Percentiles rank a stretch among this genome's conserved stretches.
Conservation (phyloP, 1,140 invertebrate species). For the Bombus waltoni region DNA sequence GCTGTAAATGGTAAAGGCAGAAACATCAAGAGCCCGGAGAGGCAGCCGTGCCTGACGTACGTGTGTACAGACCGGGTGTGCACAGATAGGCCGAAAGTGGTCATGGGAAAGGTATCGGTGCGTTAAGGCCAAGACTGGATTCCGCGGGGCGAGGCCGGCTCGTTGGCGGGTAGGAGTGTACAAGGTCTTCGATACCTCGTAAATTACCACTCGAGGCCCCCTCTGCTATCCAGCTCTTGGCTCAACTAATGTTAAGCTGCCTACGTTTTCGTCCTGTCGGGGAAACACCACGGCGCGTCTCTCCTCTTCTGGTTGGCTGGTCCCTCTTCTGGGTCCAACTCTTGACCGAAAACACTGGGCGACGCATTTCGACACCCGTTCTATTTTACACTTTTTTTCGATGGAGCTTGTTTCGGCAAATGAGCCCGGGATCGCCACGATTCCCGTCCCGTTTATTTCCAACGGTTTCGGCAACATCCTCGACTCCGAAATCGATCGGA, state of each 20-base stretch:
- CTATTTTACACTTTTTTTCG: constrained; percentile 48
- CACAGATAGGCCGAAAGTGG: constrained; percentile 70
- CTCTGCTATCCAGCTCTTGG: constrained; percentile 59
- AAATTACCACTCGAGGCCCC: constrained; percentile 77
- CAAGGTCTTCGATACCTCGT: constrained; percentile 83
- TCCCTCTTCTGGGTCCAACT: background rate
- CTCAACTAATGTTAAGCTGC: constrained; percentile 61
- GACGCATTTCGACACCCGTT: constrained; percentile 37
- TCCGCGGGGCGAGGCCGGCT: constrained; percentile 73
- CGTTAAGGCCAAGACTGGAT: constrained; percentile 76
- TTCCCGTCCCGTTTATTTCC: constrained; percentile 26
- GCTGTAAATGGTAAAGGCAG: constrained; percentile 74
- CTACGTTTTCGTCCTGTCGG: constrained; percentile 66
- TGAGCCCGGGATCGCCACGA: constrained; percentile 18
- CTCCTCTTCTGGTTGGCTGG: background rate
- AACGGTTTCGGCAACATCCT: constrained; percentile 11
- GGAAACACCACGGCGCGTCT: constrained; percentile 17
- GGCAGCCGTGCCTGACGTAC: constrained; percentile 1
- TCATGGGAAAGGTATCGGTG: constrained; percentile 74
- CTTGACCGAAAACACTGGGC: constrained; percentile 34
- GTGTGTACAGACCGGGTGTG: constrained; percentile 33
- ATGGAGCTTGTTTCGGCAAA: constrained; percentile 33
- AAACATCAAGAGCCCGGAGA: constrained; percentile 31
- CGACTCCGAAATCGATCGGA: constrained; percentile 33
- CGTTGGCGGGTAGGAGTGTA: constrained; percentile 81